Conservation (phyloP, 2,113 vertebrate genomes). For the Aramus guarauna region DNA sequence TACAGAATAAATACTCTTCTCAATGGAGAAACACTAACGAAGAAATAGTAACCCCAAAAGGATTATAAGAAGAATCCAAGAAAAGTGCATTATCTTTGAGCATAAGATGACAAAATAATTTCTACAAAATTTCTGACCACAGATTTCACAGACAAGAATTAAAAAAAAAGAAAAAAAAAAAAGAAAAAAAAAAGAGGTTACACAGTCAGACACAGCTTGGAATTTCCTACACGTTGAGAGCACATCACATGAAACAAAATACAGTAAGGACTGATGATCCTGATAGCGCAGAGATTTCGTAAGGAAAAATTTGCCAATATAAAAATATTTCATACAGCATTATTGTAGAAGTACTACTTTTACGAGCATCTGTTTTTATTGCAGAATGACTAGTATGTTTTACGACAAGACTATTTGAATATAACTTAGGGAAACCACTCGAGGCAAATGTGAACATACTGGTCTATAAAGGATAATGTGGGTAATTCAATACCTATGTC, state of each 20-base stretch:
- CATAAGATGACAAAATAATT: background rate
- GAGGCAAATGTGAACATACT: background rate
- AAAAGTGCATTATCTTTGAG: constrained; percentile 25
- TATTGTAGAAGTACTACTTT: background rate
- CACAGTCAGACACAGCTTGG: background rate
- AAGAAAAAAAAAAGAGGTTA: background rate
- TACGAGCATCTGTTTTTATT: background rate
- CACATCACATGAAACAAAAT: background rate
- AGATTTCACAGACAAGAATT: background rate
- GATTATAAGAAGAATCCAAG: constrained; percentile 35
- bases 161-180: background rate
- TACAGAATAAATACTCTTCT: constrained; percentile 52
- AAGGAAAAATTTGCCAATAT: background rate
- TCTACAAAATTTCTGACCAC: background rate
- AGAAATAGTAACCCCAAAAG: constrained; percentile 40
- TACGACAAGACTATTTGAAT: background rate
- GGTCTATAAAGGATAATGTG: background rate
- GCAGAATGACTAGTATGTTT: background rate
- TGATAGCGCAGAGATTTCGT: background rate
- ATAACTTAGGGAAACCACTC: background rate
- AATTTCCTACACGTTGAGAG: background rate
- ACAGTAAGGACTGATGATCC: background rate
- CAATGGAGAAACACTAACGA: constrained; percentile 35
- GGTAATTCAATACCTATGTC: background rate
- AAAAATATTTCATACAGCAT: background rate